Conservation (phyloP, 2,797 vertebrate genomes). For the Pseudotriccus pelzelni region DNA sequence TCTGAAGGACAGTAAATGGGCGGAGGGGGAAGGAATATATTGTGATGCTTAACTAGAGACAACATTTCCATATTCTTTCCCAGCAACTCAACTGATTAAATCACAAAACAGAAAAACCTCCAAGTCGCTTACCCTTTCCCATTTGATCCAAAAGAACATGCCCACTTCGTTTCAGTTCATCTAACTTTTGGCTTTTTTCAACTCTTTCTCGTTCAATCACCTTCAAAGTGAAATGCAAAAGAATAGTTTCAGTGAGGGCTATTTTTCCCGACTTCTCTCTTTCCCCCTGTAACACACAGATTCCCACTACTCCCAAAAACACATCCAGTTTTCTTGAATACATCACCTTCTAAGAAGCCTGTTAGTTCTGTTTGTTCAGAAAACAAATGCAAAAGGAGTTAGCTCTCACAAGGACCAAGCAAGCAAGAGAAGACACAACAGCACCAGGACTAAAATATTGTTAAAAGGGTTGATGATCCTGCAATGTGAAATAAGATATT, state of each 20-base stretch:
- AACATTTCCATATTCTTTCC: neutral
- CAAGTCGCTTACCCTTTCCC: conserved; percentile 81
- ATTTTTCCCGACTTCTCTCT: neutral
- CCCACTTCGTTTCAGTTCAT: conserved; percentile 77
- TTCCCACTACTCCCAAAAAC: neutral
- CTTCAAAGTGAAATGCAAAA: conserved; percentile 68
- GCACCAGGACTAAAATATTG: neutral
- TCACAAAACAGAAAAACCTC: neutral
- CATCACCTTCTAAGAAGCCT: neutral
- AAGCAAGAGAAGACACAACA: neutral
- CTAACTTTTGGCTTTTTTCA: conserved; percentile 75
- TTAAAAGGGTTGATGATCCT: neutral
- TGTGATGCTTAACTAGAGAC: neutral
- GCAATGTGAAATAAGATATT: neutral
- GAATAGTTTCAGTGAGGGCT: neutral
- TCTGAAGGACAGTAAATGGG: neutral
- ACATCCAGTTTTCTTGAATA: neutral
- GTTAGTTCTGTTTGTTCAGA: neutral
- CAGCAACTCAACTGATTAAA: neutral
- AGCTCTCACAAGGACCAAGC: neutral
- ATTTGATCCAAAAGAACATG: conserved; percentile 81
- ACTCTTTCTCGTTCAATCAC: conserved; percentile 78
- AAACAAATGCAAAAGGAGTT: neutral
- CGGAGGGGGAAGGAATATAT: neutral
- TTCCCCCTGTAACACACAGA: neutral